Conservation (phyloP, 2,113 vertebrate species). For the Pelmatolapia mariae region DNA sequence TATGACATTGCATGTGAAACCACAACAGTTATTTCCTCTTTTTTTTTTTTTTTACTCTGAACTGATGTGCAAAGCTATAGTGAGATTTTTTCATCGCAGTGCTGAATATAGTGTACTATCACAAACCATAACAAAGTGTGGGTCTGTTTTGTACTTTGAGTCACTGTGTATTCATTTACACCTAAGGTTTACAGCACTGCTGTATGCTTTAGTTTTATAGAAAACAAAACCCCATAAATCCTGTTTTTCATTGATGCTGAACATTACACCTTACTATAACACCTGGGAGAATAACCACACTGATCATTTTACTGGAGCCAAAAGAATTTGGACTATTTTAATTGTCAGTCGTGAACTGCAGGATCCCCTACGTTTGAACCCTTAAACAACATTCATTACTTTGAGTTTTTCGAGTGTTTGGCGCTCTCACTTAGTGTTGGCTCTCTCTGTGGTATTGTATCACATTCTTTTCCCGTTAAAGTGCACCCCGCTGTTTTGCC, state of each 20-base stretch:
- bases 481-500: fast-evolving
- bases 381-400: neutral
- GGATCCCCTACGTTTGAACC: fast-evolving
- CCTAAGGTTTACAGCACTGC: neutral
- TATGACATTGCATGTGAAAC: neutral
- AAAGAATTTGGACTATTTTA: neutral
- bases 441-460: neutral
- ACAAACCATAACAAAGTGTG: fast-evolving
- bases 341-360: fast-evolving
- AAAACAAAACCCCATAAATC: neutral
- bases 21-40: neutral
- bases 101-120: neutral
- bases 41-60: neutral
- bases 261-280: neutral
- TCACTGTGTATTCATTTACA: neutral
- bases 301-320: neutral
- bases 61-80: neutral
- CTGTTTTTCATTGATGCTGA: neutral
- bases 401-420: neutral
- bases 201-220: neutral
- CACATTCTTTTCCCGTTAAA: fast-evolving
- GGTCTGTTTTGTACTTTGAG: neutral
- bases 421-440: fast-evolving
- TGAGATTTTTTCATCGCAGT: neutral
- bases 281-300: neutral